Evolutionary conservation across 92 coral and sea anemone species (phyloP), one percentile per base, ranked within the genome.

Genomic region (Blastomussa wellsi): DNA sequence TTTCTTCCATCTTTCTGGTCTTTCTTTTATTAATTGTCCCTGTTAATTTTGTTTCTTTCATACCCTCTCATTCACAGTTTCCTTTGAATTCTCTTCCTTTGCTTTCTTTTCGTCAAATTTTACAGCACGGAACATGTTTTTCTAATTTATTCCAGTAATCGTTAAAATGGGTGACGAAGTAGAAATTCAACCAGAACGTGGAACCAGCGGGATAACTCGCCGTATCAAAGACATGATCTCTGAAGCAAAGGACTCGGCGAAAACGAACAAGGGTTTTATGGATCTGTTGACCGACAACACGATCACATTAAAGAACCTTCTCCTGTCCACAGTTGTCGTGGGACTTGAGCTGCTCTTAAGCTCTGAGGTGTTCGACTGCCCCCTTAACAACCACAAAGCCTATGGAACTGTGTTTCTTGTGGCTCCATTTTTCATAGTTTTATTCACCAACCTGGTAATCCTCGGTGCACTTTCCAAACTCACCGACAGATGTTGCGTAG

Each of bases 251-350:
- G 55, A 42, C 20, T 20, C 57, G 2, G 19, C 83, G 16, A 64
- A 79, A n/a, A 44, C 59, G 17, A 32, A 11, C 24, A 8, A 38
- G 3, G 83, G 83, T 15, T 79, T 79, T 8, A 38, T 64, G 29
- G 90, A 86, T 44, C 19, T 86, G 79, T 3, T 86, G 35, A 24
- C 79, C 1, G 90, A 86, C 85, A 79, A 86, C 48, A 28, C 59
- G 3, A 60, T 80, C 73, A 86, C 86, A 20, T 73, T 86, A 20
- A 86, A 73, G 85, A 86, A 86, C 41, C 85, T 86, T 38, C 64
- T 80, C 66, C 7, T 80, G 13, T 72, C 85, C 20, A 68, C 77
- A 15, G 80, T 86, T 19, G 52, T 76, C 7, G 67, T 52, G 1
- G 72, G 90, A 5, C 74, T 86, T 47, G 53, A 86, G 90, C 8